These are phyloP conservation scores for Pyxicephalus adspersus DNA, from an alignment of 2,113 vertebrate genomes.

Conservation along the genomic window DNA sequence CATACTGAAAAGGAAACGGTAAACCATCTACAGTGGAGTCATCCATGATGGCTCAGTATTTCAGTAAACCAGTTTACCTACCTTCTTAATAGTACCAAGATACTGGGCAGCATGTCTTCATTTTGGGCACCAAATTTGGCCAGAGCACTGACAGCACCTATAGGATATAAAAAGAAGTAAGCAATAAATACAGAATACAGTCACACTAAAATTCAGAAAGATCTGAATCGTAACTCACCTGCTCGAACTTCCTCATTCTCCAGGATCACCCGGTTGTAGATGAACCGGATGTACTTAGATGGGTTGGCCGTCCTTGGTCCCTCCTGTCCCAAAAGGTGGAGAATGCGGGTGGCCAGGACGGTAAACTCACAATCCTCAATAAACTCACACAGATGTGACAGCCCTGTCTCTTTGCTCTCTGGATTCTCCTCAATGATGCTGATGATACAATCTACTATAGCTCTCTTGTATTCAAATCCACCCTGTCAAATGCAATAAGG, in stretches of 20 bases:
- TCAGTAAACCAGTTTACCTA: conserved; percentile 52
- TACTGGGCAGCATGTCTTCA: conserved; percentile 80
- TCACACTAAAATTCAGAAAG: background rate
- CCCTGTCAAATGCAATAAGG: conserved; percentile 64
- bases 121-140: conserved; percentile 85
- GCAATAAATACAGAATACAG: too few species aligned
- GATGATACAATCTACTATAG: conserved; percentile 83
- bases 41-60: too few species aligned
- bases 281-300: conserved; percentile 84
- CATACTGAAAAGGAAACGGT: too few species aligned
- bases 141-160: conserved; percentile 81
- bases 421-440: conserved; percentile 83
- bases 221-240: conserved; percentile 62
- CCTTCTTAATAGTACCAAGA: conserved; percentile 79
- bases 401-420: conserved; percentile 79
- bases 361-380: conserved; percentile 83
- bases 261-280: conserved; percentile 81
- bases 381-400: conserved; percentile 81
- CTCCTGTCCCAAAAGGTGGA: conserved; percentile 80
- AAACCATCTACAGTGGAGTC: too few species aligned
- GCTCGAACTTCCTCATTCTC: conserved; percentile 82
- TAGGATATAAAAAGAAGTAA: background rate
- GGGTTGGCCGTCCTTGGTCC: conserved; percentile 79
- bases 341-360: conserved; percentile 79
- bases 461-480: conserved; percentile 81